Evolutionary conservation across 64 coral and sea anemone species (phyloP).

Genomic region (Catalaphyllia jardinei): DNA sequence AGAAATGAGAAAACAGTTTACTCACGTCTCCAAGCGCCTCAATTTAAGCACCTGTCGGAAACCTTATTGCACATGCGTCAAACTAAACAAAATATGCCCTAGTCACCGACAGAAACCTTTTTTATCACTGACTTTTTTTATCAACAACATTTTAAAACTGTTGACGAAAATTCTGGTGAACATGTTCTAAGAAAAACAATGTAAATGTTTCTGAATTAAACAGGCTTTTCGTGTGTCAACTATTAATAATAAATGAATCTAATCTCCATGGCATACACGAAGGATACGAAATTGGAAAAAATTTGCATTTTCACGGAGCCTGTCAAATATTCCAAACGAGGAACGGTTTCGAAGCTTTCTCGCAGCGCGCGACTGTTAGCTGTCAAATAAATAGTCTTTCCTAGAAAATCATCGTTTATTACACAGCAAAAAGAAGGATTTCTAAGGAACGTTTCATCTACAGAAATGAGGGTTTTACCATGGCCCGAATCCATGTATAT

Average conservation of each 20-base stretch:
- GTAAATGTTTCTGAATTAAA: background rate
- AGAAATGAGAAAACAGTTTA: background rate
- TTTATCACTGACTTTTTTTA: background rate
- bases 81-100: background rate
- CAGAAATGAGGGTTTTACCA: background rate
- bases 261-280: slow-evolving; percentile 17
- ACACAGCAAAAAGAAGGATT: background rate
- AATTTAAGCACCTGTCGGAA: background rate
- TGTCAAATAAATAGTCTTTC: background rate
- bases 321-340: background rate
- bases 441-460: background rate
- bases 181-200: background rate
- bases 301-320: slow-evolving; percentile 32
- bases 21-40: slow-evolving; percentile 8
- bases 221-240: slow-evolving; percentile 23
- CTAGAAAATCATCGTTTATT: background rate
- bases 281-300: background rate
- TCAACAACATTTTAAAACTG: background rate
- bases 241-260: slow-evolving; percentile 42
- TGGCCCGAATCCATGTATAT: background rate
- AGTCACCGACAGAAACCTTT: background rate
- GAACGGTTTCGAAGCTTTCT: background rate
- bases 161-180: background rate
- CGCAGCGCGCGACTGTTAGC: background rate
- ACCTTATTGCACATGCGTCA: background rate